These are phyloP conservation scores for Microvelia longipes DNA, from an alignment of 1,140 invertebrate species.

Conservation along the genomic window DNA sequence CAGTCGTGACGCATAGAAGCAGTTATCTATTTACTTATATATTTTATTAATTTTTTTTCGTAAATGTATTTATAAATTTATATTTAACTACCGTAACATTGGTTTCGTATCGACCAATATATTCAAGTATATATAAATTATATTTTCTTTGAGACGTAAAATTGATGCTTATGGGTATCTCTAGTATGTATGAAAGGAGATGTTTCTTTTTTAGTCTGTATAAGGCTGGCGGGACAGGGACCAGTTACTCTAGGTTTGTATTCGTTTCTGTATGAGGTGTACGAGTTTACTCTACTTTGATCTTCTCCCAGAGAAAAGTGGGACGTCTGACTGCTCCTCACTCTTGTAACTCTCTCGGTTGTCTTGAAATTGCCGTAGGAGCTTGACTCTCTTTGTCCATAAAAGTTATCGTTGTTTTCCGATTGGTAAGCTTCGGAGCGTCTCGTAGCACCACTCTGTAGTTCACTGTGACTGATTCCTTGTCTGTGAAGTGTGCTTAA, in stretches of 20 bases:
- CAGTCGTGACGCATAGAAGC: no score
- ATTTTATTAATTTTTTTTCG: no score
- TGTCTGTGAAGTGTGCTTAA: conserved; percentile 54
- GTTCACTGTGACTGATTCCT: conserved; percentile 14
- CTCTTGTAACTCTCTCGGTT: conserved; percentile 34
- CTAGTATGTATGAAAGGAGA: conserved; percentile 54
- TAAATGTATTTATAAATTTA: no score
- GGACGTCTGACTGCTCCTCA: conserved; percentile 47
- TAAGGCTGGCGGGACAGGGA: conserved; percentile 58
- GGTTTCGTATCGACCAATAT: no score
- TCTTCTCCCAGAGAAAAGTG: conserved; percentile 51
- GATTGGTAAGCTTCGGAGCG: conserved; percentile 43
- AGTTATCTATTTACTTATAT: no score
- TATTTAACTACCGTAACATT: no score
- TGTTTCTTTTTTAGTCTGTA: conserved; percentile 47
- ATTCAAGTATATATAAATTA: not conserved
- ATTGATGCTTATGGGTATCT: conserved; percentile 65
- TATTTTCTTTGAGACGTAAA: conserved; percentile 43
- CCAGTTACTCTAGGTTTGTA: conserved; percentile 46
- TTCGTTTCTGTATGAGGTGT: conserved; percentile 50
- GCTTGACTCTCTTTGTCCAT: conserved; percentile 46
- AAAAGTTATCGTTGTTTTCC: conserved; percentile 43
- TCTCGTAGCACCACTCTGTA: conserved; percentile 12
- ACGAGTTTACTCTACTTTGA: conserved; percentile 10
- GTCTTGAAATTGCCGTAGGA: conserved; percentile 49